Evolutionary conservation across 2,888 invertebrate species (phyloP), one percentile per base, ranked within the genome.

Genomic region (Hyalella azteca): DNA sequence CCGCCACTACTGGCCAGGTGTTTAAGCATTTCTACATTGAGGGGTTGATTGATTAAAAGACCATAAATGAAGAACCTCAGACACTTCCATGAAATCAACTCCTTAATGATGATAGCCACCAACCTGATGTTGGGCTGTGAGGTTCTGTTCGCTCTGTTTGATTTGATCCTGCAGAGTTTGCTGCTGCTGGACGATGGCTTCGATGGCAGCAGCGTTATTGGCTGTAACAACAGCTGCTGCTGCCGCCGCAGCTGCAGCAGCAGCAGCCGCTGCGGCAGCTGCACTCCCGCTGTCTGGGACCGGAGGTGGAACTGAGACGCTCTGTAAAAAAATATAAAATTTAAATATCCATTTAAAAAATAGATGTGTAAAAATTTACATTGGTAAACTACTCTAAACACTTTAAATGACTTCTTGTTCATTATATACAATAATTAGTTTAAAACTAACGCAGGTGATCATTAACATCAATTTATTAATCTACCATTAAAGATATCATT

Each of bases 51-150:
- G n/a, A n/a, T n/a, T n/a, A n/a, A n/a, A n/a, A n/a, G n/a, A n/a
- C n/a, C n/a, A n/a, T n/a, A n/a, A n/a, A n/a, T n/a, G n/a, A n/a
- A n/a, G n/a, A n/a, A n/a, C n/a, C n/a, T n/a, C n/a, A n/a, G n/a
- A n/a, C n/a, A n/a, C n/a, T n/a, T n/a, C n/a, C n/a, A n/a, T n/a
- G n/a, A n/a, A n/a, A n/a, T n/a, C n/a, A n/a, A n/a, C n/a, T n/a
- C n/a, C n/a, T n/a, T n/a, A n/a, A n/a, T n/a, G n/a, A n/a, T n/a
- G n/a, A n/a, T n/a, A n/a, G n/a, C 87, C 87, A 86, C 91, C 89
- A 86, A 95, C 95, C 87, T 95, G 92, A 88, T 97, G 96, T 88
- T 99, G 98, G 79, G 97, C 98, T 86, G 93, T 93, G 85, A 99
- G 91, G 90, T 99, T 99, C 87, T 93, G 93, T 88, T 98, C 98